Evolutionary conservation across 2,888 invertebrate genomes (phyloP), one percentile per base, ranked within the genome.

Genomic region (Acanthococcus lagerstroemiae): DNA sequence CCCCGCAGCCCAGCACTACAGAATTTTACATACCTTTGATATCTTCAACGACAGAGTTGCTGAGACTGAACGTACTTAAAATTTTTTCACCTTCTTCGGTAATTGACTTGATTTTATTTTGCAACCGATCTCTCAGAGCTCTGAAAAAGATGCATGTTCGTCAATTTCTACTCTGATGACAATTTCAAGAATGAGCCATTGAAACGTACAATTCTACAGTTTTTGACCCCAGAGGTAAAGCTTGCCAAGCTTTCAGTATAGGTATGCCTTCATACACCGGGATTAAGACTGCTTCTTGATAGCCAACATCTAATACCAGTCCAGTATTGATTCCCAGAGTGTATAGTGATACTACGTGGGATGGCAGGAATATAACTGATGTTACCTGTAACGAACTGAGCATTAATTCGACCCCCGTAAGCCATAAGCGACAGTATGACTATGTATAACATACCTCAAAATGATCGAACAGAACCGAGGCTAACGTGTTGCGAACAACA

Each of bases 221-320:
- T 74, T 83, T 81, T 17, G 87, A 85, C 12, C 85, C 95, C 45
- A 90, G 79, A 48, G 91, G 87, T 72, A 87, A 81, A 54, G 89
- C 83, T 77, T 93, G 88, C 81, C 91, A 84, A 2, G 91, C 88
- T 73, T 84, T 84, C 50, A 96, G 78, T 67, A 95, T 82, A 46
- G 94, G 90, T 56, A 90, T 84, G 2, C 93, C 89, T 77, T 92
- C 88, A 73, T 86, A 93, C 72, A 95, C 85, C 68, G 91, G 91
- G 72, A 91, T 82, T 15, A 87, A 83, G 67, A 71, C 83, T 0
- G 89, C 87, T 77, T 96, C 96, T 50, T 81, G 80, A 72, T 88
- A 91, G 0, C 97, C 97, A 24, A 95, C 81, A 75, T 93, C 90
- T 52, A 96, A 77, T 0, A 97, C 89, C 3, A 97, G 80, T 21